Conservation (phyloP, 2,113 vertebrate species). For the Daubentonia madagascariensis region DNA sequence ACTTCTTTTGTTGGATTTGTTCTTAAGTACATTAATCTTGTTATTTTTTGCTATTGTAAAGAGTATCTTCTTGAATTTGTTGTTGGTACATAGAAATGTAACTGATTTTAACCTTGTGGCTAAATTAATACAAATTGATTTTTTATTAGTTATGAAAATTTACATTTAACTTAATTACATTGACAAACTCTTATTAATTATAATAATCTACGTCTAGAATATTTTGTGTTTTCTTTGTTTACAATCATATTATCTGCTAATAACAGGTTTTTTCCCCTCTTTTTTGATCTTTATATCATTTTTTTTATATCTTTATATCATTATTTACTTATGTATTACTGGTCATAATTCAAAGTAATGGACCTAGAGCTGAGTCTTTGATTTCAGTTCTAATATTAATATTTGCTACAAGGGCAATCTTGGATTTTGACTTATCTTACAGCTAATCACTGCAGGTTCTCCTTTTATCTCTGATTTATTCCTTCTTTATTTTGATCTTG, state of each 20-base stretch:
- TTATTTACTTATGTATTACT: not conserved
- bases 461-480: not conserved
- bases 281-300: not conserved
- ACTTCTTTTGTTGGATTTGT: not conserved
- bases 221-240: not conserved
- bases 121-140: not conserved
- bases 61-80: not conserved
- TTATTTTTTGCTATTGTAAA: not conserved
- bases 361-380: not conserved
- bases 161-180: not conserved
- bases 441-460: not conserved
- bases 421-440: not conserved
- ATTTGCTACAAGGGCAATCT: not conserved
- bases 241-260: not conserved
- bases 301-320: not conserved
- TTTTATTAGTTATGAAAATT: not conserved
- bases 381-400: not conserved
- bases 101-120: not conserved
- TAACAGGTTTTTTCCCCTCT: not conserved
- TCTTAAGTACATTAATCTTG: not conserved
- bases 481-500: not conserved
- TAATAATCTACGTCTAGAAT: not conserved
- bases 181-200: not conserved
- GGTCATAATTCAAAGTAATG: not conserved
- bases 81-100: not conserved